phyloP scores from a whole-genome alignment of 92 coral and sea anemone genomes.

The Galaxea fascicularis region DNA sequence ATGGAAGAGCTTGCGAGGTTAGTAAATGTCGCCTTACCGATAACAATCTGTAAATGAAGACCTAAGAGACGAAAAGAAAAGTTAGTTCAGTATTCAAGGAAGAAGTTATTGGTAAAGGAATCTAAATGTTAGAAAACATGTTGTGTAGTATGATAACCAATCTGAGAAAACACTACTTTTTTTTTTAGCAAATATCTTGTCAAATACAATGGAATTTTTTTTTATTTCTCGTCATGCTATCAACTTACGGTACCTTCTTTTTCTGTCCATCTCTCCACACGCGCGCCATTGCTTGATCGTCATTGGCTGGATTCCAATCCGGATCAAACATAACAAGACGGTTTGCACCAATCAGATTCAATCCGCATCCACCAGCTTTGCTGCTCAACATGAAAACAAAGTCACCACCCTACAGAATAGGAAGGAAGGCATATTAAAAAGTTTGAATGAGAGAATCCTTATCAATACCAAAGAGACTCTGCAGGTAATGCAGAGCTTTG shows the following conservation, averaged over 20 bases:
- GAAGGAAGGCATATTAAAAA: neutral
- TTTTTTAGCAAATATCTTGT: too few species aligned
- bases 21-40: slow-evolving; percentile 70
- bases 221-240: too few species aligned
- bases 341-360: slow-evolving; percentile 97
- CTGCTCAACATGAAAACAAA: slow-evolving; percentile 96
- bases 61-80: slow-evolving; percentile 50
- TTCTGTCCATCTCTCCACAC: slow-evolving; percentile 98
- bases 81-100: neutral
- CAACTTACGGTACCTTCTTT: slow-evolving; percentile 71
- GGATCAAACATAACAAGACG: slow-evolving; percentile 98
- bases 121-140: neutral
- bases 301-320: slow-evolving; percentile 99
- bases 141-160: too few species aligned
- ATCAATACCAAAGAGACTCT: neutral
- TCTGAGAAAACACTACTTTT: too few species aligned
- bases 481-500: neutral
- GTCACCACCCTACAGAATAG: slow-evolving; percentile 74
- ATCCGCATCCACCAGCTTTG: slow-evolving; percentile 98
- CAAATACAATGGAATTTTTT: too few species aligned
- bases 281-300: slow-evolving; percentile 99
- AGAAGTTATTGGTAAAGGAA: neutral
- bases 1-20: neutral
- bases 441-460: neutral
- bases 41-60: slow-evolving; percentile 83